Evolutionary conservation across 2,113 vertebrate species (phyloP).

Genomic region (Acrocephalus kingi): DNA sequence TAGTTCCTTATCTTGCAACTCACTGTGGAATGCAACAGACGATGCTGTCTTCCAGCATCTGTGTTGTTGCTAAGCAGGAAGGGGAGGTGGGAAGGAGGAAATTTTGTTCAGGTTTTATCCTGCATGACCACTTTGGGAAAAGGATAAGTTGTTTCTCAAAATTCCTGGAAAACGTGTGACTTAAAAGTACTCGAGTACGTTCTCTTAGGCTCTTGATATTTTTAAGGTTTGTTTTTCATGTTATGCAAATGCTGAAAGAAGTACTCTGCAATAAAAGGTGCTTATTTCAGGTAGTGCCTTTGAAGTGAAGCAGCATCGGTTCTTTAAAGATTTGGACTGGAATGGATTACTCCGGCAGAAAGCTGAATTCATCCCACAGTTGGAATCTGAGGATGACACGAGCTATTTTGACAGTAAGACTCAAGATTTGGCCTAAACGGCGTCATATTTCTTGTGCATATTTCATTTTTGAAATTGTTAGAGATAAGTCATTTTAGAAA

Average conservation of each 20-base stretch:
- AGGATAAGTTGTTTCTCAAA: not conserved
- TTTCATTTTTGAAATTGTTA: not conserved
- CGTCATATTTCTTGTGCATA: not conserved
- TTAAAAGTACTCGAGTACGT: not conserved
- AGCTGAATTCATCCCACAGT: conserved; percentile 96
- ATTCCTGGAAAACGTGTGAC: not conserved
- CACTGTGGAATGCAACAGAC: not conserved
- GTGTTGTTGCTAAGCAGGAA: not conserved
- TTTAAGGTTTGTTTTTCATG: not conserved
- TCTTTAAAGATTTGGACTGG: conserved; percentile 96
- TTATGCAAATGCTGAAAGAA: conserved; percentile 6
- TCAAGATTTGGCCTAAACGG: not conserved
- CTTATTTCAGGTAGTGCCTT: conserved; percentile 84
- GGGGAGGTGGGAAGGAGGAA: not conserved
- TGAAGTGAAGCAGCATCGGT: conserved; percentile 95
- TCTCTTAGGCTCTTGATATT: not conserved
- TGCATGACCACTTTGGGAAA: not conserved
- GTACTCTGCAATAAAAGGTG: conserved; percentile 11
- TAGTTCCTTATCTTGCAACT: not conserved
- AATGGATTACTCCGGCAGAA: conserved; percentile 97
- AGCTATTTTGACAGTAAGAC: conserved; percentile 97
- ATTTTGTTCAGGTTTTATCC: conserved; percentile 7
- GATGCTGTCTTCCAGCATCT: not conserved
- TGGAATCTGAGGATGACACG: conserved; percentile 97
- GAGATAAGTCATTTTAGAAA: not conserved